Evolutionary conservation across 64 coral and sea anemone species (phyloP), one percentile per base, ranked within the genome.

Genomic region (Exaiptasia diaphana): DNA sequence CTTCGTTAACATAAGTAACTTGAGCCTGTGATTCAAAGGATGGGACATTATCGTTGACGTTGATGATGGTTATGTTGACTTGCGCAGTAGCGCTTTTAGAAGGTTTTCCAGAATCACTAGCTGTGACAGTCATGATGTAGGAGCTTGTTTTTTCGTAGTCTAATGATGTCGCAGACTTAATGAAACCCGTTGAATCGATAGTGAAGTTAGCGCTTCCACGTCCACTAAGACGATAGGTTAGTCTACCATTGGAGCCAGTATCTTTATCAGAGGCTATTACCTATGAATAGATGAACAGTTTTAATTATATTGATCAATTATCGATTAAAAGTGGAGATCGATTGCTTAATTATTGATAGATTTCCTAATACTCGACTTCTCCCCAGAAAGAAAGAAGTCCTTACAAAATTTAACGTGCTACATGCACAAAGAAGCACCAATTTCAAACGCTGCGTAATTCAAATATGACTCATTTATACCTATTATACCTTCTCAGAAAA

Each of bases 21-120:
- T 81, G 79, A 0, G 58, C 73, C 9, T 78, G 61, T 43, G 82
- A 67, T 1, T 61, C 76, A 44, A 99, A 92, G 11, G 50, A 60
- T 1, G 95, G 95, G 21, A 85, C 80, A 29, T 99, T 99, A 43
- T 99, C 90, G 24, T 99, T 92, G 0, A 88, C 75, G 50, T 99
- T 99, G 32, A 85, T 64, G 1, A 99, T 44, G 2, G 67, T 71
- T 40, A 99, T 85, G 24, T 76, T 81, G 3, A 99, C 80, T 37
- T 82, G 56, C 7, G 90, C 90, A 32, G 95, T 85, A 11, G 73
- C 49, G 0, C 64, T 59, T 25, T 39, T 32, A 24, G 80, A 18
- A 31, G 90, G 90, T 29, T 14, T 79, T 1, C 95, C 95, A 18
- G 68, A 71, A 71, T 99, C 95, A 2, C 22, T 64, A 22, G 95